phyloP scores from a whole-genome alignment of 1,140 invertebrate genomes.

The Cryptotermes secundus region DNA sequence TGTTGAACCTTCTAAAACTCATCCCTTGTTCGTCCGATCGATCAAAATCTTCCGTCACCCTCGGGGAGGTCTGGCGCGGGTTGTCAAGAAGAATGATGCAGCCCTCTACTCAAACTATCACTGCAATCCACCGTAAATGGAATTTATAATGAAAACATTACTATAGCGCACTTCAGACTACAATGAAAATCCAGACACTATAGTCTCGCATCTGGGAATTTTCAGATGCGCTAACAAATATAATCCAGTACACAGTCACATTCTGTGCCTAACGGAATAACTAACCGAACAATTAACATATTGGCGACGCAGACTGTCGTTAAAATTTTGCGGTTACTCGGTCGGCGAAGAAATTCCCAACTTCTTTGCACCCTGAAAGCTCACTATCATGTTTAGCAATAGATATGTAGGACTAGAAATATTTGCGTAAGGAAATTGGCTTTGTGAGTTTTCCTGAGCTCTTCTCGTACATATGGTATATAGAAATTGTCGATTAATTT shows the following conservation, averaged over 20 bases:
- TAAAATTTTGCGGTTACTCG: too few relatives aligned
- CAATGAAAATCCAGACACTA: not conserved
- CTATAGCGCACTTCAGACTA: not conserved
- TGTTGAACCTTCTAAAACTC: slow-evolving; percentile 15
- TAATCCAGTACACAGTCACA: not conserved
- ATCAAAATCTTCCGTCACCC: slow-evolving; percentile 1
- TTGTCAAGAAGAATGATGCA: slow-evolving; percentile 10
- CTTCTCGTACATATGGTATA: too few relatives aligned
- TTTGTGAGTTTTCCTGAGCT: too few relatives aligned
- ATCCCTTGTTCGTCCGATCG: slow-evolving; percentile 2
- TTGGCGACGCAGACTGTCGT: too few relatives aligned
- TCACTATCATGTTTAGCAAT: too few relatives aligned
- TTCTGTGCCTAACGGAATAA: too few relatives aligned
- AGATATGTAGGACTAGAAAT: too few relatives aligned
- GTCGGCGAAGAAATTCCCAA: too few relatives aligned
- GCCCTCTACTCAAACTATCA: not conserved
- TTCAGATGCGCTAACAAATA: not conserved
- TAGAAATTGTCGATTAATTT: too few relatives aligned
- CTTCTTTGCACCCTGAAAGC: too few relatives aligned
- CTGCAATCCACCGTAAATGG: not conserved
- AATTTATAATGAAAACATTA: slow-evolving; percentile 13
- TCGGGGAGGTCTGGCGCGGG: not conserved
- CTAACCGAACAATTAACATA: too few relatives aligned
- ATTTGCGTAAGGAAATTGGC: too few relatives aligned
- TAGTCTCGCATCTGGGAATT: not conserved